Percentiles rank a stretch among this genome's conserved stretches.
phyloP scores from a whole-genome alignment of 2,888 invertebrate genomes.

The Rhaphigaster nebulosa region DNA sequence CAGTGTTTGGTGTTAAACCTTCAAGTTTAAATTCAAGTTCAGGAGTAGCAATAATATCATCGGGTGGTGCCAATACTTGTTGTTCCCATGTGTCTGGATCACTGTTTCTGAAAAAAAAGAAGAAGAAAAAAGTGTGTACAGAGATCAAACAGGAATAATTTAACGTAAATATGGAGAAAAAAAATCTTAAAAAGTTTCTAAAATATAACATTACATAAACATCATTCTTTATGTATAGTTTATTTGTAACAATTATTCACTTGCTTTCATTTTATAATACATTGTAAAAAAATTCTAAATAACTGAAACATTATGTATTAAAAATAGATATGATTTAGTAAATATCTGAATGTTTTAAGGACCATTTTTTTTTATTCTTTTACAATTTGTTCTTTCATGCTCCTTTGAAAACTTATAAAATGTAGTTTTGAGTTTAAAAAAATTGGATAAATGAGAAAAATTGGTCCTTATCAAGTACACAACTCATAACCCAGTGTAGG shows the following conservation, averaged over 20 bases:
- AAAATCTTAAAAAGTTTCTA: neutral
- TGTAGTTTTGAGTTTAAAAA: too few relatives aligned
- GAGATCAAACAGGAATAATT: neutral
- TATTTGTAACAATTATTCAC: neutral
- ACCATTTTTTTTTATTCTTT: too few relatives aligned
- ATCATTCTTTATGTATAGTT: neutral
- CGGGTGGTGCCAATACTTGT: slow-evolving; percentile 89
- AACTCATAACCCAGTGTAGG: too few relatives aligned
- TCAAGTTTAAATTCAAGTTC: slow-evolving; percentile 88
- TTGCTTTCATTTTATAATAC: neutral
- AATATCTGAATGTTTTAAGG: too few relatives aligned
- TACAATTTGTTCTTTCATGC: too few relatives aligned
- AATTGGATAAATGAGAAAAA: too few relatives aligned
- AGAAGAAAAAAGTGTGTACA: neutral
- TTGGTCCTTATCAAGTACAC: too few relatives aligned
- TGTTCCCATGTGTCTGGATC: slow-evolving; percentile 84
- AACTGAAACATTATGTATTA: too few relatives aligned
- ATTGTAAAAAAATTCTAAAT: too few relatives aligned
- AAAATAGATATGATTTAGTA: too few relatives aligned
- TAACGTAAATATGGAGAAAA: neutral
- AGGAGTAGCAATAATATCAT: slow-evolving; percentile 86
- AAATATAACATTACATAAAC: neutral
- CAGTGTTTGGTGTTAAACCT: slow-evolving; percentile 82
- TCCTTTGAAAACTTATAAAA: too few relatives aligned
- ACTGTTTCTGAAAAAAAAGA: slow-evolving; percentile 71